These are phyloP conservation scores for Eueides isabella DNA, from an alignment of 1,140 invertebrate genomes.

Conservation along the genomic window DNA sequence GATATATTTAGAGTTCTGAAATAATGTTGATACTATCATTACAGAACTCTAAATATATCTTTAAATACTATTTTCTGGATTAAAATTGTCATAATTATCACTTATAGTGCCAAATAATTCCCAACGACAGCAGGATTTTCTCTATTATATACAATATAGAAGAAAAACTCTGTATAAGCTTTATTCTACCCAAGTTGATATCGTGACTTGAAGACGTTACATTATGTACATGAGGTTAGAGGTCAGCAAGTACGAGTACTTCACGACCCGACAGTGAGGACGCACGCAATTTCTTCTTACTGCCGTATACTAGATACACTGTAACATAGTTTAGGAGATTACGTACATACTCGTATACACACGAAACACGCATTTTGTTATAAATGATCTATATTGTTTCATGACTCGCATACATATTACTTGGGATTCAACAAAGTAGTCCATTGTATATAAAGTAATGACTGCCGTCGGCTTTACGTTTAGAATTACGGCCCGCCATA, in stretches of 20 bases:
- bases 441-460: neutral
- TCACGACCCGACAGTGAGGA: neutral
- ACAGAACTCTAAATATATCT: too few species aligned
- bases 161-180: neutral
- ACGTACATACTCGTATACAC: slow-evolving; percentile 2
- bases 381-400: neutral
- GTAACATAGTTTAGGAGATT: neutral
- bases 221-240: neutral
- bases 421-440: neutral
- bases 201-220: neutral
- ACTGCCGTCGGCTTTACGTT: neutral
- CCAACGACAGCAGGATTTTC: too few species aligned
- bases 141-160: too few species aligned
- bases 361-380: slow-evolving; percentile 10
- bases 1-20: too few species aligned
- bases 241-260: neutral
- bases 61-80: too few species aligned
- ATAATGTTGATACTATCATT: too few species aligned
- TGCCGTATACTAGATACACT: neutral
- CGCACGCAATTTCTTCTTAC: slow-evolving; percentile 4
- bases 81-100: too few species aligned
- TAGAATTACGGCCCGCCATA: neutral
- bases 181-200: neutral
- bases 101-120: too few species aligned
- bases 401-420: neutral